A percentile compares a stretch with the other conserved stretches of the same genome.
phyloP scores from a whole-genome alignment of 2,113 vertebrate species.

The Osmerus eperlanus region DNA sequence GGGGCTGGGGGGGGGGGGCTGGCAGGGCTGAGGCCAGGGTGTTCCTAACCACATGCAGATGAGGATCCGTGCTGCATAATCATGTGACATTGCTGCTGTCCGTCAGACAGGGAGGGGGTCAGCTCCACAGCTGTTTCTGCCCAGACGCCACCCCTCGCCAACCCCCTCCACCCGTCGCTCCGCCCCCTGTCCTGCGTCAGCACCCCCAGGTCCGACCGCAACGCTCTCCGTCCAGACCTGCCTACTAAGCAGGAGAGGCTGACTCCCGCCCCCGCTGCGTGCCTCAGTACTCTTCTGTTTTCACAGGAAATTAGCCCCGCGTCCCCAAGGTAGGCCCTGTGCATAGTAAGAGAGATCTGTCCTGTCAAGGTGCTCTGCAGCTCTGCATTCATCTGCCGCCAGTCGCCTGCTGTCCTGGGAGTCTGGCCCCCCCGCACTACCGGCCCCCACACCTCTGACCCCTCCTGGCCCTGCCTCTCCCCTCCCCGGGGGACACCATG shows the following conservation, averaged over 20 bases:
- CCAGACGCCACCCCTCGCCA: conserved; percentile 16
- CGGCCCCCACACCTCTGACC: not conserved
- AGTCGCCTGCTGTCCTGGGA: not conserved
- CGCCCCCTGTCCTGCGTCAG: conserved; percentile 26
- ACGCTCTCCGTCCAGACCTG: not conserved
- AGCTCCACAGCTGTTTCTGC: conserved; percentile 41
- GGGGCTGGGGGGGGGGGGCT: conserved; percentile 1
- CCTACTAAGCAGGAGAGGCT: not conserved
- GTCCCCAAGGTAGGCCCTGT: conserved; percentile 59
- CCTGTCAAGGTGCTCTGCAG: conserved; percentile 57
- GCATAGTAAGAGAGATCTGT: conserved; percentile 64
- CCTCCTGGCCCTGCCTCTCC: not conserved
- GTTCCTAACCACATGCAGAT: conserved; percentile 55
- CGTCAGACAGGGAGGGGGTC: conserved; percentile 34
- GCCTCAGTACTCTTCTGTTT: conserved; percentile 62
- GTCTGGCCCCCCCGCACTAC: not conserved
- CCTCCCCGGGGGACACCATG: no score
- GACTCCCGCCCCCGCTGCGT: conserved; percentile 20
- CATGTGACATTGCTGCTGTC: conserved; percentile 29
- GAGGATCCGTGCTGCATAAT: conserved; percentile 54
- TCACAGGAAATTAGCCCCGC: conserved; percentile 68
- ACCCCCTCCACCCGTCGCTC: conserved; percentile 10
- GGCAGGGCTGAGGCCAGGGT: conserved; percentile 9
- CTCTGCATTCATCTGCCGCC: conserved; percentile 52
- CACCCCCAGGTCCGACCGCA: conserved; percentile 25